These are phyloP conservation scores for Salvelinus fontinalis DNA, from an alignment of 2,113 vertebrate species.

Conservation along the genomic window DNA sequence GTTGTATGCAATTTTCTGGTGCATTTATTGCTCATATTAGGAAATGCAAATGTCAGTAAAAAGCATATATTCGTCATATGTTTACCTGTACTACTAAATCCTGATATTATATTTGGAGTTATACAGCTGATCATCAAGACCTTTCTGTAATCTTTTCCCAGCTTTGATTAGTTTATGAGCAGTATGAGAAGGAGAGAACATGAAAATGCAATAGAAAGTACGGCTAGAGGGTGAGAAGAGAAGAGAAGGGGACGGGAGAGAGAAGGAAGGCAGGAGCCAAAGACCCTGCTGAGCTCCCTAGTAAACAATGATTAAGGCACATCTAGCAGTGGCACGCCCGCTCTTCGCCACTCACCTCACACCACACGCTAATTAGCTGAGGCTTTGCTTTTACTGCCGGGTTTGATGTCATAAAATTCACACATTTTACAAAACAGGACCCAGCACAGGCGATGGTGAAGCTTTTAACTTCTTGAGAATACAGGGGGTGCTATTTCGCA, in stretches of 20 bases:
- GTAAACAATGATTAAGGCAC: conserved; percentile 73
- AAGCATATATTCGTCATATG: not conserved
- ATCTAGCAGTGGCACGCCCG: conserved; percentile 51
- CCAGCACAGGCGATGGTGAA: conserved; percentile 48
- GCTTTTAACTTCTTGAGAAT: too few relatives aligned
- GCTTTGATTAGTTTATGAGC: not conserved
- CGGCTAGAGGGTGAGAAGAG: conserved; percentile 30
- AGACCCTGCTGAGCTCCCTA: conserved; percentile 59
- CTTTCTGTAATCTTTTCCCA: not conserved
- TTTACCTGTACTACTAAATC: too few relatives aligned
- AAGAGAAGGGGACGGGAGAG: not conserved
- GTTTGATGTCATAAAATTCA: conserved; percentile 74
- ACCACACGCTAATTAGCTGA: conserved; percentile 65
- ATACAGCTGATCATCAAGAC: not conserved
- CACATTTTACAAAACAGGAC: conserved; percentile 67
- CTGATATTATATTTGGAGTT: too few relatives aligned
- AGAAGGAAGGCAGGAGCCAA: conserved; percentile 43
- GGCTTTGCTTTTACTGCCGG: conserved; percentile 69
- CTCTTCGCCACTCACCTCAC: conserved; percentile 67
- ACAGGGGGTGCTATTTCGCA: too few relatives aligned
- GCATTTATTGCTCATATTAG: conserved; percentile 49
- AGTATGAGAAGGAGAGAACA: not conserved
- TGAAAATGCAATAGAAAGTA: not conserved
- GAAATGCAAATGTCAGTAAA: conserved; percentile 23
- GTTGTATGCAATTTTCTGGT: conserved; percentile 62